Evolutionary conservation across 2,888 invertebrate species (phyloP).

Genomic region (Boloria selene): DNA sequence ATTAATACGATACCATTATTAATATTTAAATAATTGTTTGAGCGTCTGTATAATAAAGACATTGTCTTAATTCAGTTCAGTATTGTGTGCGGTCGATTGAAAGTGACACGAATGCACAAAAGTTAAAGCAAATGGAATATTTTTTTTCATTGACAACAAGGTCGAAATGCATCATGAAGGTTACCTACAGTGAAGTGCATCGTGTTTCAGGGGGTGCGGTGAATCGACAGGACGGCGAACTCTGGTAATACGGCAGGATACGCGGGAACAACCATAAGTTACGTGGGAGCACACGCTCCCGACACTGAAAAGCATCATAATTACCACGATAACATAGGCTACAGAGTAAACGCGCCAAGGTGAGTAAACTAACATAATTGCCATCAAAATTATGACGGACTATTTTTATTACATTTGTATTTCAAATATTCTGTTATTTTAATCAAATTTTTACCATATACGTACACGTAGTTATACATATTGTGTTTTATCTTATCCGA

Average conservation of each 20-base stretch:
- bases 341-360: slow-evolving; percentile 85
- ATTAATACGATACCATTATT: neutral
- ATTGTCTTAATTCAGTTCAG: slow-evolving; percentile 60
- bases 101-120: slow-evolving; percentile 33
- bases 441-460: slow-evolving; percentile 23
- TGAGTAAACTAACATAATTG: slow-evolving; percentile 63
- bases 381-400: neutral
- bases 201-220: slow-evolving; percentile 85
- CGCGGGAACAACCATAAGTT: slow-evolving; percentile 71
- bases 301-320: slow-evolving; percentile 77
- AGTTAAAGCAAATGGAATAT: slow-evolving; percentile 33
- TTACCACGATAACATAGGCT: slow-evolving; percentile 79
- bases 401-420: neutral
- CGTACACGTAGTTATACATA: slow-evolving; percentile 39
- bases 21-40: neutral
- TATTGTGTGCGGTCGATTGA: slow-evolving; percentile 36
- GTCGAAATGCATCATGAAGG: slow-evolving; percentile 22
- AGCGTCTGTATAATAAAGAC: slow-evolving; percentile 52
- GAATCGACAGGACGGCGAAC: slow-evolving; percentile 87
- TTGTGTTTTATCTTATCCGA: slow-evolving; percentile 78
- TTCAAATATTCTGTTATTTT: slow-evolving; percentile 6
- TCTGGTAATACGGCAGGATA: slow-evolving; percentile 85
- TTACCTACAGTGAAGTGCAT: slow-evolving; percentile 61
- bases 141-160: slow-evolving; percentile 35
- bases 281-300: slow-evolving; percentile 76